A percentile compares a stretch with the other conserved stretches of the same genome.
These are phyloP conservation scores for Globodera rostochiensis DNA, from an alignment of 1,140 invertebrate species.

Conservation along the genomic window DNA sequence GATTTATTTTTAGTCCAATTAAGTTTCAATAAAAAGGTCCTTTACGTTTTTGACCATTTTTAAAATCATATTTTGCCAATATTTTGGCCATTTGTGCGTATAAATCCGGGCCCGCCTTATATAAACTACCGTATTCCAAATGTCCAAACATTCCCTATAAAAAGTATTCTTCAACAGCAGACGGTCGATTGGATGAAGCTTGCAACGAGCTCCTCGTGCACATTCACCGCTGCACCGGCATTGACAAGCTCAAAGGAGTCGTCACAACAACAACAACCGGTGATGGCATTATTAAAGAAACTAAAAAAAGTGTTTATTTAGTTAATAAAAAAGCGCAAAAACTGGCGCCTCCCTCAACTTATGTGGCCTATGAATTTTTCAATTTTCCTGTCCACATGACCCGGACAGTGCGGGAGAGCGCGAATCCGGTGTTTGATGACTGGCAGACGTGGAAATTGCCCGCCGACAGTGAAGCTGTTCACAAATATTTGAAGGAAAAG, in stretches of 20 bases:
- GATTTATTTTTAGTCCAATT: too few species aligned
- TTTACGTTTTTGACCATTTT: too few species aligned
- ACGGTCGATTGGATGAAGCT: conserved; percentile 18
- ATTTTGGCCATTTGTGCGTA: too few species aligned
- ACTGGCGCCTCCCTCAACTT: conserved; percentile 18
- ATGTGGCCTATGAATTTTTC: conserved; percentile 55
- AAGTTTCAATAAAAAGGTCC: too few species aligned
- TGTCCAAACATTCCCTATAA: too few species aligned
- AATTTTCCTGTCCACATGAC: conserved; percentile 50
- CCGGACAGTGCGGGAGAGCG: conserved; percentile 19
- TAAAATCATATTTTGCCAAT: too few species aligned
- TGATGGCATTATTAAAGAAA: background rate
- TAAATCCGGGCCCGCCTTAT: too few species aligned
- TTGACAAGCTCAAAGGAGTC: conserved; percentile 33
- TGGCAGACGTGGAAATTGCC: conserved; percentile 41
- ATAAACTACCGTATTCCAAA: too few species aligned
- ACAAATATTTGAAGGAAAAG: conserved; percentile 45
- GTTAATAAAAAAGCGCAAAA: conserved; percentile 12
- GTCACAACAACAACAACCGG: background rate
- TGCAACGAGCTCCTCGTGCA: conserved; percentile 46
- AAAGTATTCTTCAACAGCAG: conserved; percentile 3
- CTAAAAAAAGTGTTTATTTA: background rate
- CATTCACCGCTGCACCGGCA: conserved; percentile 42
- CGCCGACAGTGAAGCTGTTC: conserved; percentile 37
- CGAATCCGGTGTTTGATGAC: conserved; percentile 44